Base-by-base conservation (phyloP, 2,113 vertebrate species). In the Eulemur macaco region DNA sequence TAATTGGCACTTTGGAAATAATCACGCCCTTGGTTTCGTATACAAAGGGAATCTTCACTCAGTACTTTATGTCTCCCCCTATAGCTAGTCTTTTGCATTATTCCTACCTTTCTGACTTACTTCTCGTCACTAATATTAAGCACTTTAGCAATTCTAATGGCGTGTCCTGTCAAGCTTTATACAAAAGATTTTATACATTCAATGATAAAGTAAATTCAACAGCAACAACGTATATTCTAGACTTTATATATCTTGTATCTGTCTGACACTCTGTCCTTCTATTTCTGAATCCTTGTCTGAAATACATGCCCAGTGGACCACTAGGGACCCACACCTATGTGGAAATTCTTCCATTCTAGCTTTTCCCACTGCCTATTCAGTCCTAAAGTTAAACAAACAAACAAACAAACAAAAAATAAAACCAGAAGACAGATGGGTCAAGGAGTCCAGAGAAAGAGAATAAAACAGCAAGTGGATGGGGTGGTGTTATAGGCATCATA, bases 1-100 rank as follows among this genome's bases (percentile, higher is more conserved):
- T 85, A 66, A 91, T 94, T 84, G 90, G 56, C 56, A 96, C 34
- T 85, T 96, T 85, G 47, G 34, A 89, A 97, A 91, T 90, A 92
- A 86, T 82, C 34, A 52, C 84, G 20, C 3, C 23, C 50, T 54
- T 85, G 37, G 34, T 92, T 92, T 81, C 52, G 23, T 54, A 80
- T 73, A 58, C 42, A 42, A 76, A 89, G 21, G 15, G 39, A 94
- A 92, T 58, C 31, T 81, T 68, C 15, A 83, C 56, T 47, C 69
- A 95, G 54, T 77, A 92, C 13, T 88, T 96, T 58, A 87, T 31
- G 7, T 64, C 29, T 71, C 50, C 83, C 54, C 15, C 20, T 82
- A 77, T 29, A 25, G 66, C 66, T 82, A 54, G 78, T 5, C 18
- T 89, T 37, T 87, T 74, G 82, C 1, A 83, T 89, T 76, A 92